These are phyloP conservation scores for Pseudopodoces humilis DNA, from an alignment of 2,113 vertebrate genomes.

Conservation along the genomic window DNA sequence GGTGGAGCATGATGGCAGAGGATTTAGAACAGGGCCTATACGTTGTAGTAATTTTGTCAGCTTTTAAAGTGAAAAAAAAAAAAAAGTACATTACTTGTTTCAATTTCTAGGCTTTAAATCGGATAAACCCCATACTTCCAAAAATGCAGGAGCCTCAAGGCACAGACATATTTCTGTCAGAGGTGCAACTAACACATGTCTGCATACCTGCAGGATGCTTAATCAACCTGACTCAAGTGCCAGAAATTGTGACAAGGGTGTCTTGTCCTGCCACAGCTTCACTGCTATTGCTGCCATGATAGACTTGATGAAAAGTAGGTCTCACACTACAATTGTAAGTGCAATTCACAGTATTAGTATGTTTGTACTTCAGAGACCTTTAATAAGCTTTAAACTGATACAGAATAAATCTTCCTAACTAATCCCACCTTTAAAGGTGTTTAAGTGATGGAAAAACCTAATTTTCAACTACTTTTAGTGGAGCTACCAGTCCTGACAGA, in stretches of 20 bases:
- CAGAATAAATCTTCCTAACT: background rate
- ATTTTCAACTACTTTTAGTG: background rate
- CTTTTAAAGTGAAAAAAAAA: background rate
- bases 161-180: slow-evolving; percentile 11
- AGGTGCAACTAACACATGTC: background rate
- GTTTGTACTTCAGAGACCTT: background rate
- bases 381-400: background rate
- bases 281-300: background rate
- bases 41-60: background rate
- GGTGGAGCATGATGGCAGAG: background rate
- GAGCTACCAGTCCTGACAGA: background rate
- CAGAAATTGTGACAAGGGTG: background rate
- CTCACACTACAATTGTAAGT: background rate
- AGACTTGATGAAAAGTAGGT: background rate
- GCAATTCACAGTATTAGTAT: background rate
- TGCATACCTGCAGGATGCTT: background rate
- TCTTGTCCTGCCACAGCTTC: background rate
- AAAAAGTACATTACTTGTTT: background rate
- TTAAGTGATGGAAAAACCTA: background rate
- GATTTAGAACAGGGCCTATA: background rate
- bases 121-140: background rate
- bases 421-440: background rate
- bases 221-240: background rate
- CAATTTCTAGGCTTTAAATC: background rate
- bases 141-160: background rate